Percentiles rank a stretch among this genome's conserved stretches.
phyloP scores from a whole-genome alignment of 2,888 invertebrate genomes.

The Spicauda simplicius region DNA sequence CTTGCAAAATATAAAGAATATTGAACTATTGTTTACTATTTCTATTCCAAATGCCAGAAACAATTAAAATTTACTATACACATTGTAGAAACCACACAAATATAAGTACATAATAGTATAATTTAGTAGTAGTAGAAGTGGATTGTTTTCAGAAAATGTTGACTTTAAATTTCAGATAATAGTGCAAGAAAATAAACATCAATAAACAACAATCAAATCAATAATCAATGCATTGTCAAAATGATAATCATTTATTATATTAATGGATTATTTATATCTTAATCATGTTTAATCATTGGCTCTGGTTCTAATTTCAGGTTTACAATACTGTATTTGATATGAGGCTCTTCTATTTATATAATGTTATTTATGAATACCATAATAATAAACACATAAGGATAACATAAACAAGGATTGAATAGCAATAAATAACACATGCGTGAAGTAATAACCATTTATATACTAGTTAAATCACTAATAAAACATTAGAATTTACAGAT shows the following conservation, averaged over 20 bases:
- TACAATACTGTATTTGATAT: slow-evolving; percentile 2
- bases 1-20: too few species aligned
- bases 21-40: too few species aligned
- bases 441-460: background rate
- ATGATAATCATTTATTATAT: background rate
- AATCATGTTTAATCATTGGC: background rate
- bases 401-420: background rate
- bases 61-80: too few species aligned
- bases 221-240: too few species aligned
- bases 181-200: too few species aligned
- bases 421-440: background rate
- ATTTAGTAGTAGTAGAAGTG: background rate
- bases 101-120: too few species aligned
- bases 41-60: too few species aligned
- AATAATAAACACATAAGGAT: background rate
- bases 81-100: too few species aligned
- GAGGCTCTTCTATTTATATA: background rate
- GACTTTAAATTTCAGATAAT: too few species aligned
- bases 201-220: too few species aligned
- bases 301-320: slow-evolving; percentile 8
- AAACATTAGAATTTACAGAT: background rate
- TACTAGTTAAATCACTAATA: background rate
- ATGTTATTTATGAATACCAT: background rate
- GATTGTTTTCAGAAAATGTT: too few species aligned
- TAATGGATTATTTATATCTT: background rate